Base-by-base conservation (phyloP, 92 coral and sea anemone genomes). In the Phenganax marumi region DNA sequence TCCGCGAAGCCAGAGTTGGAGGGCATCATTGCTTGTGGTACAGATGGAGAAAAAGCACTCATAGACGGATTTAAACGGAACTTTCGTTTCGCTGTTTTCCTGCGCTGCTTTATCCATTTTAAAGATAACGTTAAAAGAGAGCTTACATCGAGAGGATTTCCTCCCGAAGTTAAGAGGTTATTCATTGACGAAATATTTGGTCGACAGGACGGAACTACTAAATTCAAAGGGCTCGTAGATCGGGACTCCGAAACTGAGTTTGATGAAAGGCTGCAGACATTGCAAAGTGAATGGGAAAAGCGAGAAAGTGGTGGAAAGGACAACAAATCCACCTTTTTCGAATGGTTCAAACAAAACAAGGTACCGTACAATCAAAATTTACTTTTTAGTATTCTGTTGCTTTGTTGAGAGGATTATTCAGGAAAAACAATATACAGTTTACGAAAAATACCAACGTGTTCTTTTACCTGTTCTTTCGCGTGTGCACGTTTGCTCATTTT, bases 171-270 rank as follows among this genome's bases (percentile, higher is more conserved):
- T 21, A 76, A 56, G 46, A 58, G 81, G 13, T 24, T 64, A 55
- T 82, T 81, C 64, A 17, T 87, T 12, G 72, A 22, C 12, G 90
- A 90, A 49, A 87, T 87, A 13, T 90, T 90, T 33, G 80, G 90
- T 3, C 73, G 70, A 50, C 87, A 90, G 51, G 87, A 78, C 12
- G 90, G 70, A 65, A 75, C 52, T 56, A 75, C 81, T 10, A 81
- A 80, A 22, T 90, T 55, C 25, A 75, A 58, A 13, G 89, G 90
- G n/a, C 73, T 84, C 21, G 89, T 84, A 0, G 90, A 90, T 66
- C 83, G 86, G 19, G 83, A 80, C 9, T 70, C 55, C 8, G 81
- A 82, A 26, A 85, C 76, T 8, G 85, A 89, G 24, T 89, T 86
- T 14, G 89, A 90, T 33, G 43, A 9, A 10, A 85, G 75, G 50